Evolutionary conservation across 2,113 vertebrate species (phyloP).

Genomic region (Hucho hucho): DNA sequence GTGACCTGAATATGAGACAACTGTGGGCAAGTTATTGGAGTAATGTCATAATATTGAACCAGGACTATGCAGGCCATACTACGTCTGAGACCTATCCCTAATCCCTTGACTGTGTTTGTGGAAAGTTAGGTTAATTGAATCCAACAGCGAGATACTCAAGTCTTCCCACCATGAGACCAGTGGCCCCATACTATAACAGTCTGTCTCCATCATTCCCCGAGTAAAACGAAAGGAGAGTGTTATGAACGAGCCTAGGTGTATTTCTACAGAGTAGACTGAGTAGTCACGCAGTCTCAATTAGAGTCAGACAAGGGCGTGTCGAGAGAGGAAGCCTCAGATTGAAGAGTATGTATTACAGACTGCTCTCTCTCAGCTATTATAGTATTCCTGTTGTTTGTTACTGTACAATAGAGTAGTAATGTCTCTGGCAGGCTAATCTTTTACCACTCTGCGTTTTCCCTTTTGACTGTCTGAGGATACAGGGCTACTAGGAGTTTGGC

Average conservation of each 20-base stretch:
- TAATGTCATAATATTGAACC: not conserved
- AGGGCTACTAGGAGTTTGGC: not conserved
- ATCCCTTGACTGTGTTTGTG: not conserved
- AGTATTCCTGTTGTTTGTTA: not conserved
- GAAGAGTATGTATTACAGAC: not conserved
- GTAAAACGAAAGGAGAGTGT: not conserved
- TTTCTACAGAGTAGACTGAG: not conserved
- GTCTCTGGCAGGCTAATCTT: slow-evolving; percentile 15
- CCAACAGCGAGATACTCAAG: not conserved
- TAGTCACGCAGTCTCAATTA: not conserved
- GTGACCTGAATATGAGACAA: not conserved
- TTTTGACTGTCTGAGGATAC: not conserved
- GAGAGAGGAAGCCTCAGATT: not conserved
- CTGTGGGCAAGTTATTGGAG: not conserved
- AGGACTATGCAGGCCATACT: not conserved
- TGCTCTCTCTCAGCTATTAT: not conserved
- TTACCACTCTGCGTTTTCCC: slow-evolving; percentile 1
- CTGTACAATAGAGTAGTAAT: not conserved
- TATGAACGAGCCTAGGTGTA: not conserved
- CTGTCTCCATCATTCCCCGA: not conserved
- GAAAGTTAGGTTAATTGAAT: not conserved
- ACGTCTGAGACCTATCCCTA: not conserved
- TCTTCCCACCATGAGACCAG: not conserved
- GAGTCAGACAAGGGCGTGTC: not conserved
- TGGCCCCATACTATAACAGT: not conserved